Percentiles rank a stretch among this genome's conserved stretches.
Evolutionary conservation across 2,888 invertebrate genomes (phyloP).

Genomic region (Tinea trinotella): DNA sequence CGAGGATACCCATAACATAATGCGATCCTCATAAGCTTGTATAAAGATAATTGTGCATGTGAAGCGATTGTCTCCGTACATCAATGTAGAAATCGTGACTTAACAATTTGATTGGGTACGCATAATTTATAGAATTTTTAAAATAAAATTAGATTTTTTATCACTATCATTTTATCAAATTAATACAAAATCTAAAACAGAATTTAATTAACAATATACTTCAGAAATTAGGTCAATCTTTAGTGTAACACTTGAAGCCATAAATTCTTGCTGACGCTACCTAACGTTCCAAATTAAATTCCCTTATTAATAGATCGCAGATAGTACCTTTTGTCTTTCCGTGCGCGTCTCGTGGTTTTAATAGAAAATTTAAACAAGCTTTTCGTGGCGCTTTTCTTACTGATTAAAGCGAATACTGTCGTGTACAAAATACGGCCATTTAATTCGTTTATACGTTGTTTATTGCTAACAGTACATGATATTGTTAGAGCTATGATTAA

Average conservation of each 20-base stretch:
- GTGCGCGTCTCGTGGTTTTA: constrained; percentile 53
- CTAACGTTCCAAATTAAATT: constrained; percentile 50
- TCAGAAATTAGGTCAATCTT: neutral
- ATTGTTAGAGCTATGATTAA: no score
- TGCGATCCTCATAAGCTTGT: no score
- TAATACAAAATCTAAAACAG: neutral
- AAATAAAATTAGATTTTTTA: no score
- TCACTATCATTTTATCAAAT: no score
- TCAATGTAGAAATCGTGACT: no score
- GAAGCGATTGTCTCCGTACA: no score
- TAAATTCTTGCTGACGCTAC: constrained; percentile 27
- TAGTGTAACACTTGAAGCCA: constrained; percentile 5
- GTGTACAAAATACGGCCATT: constrained; percentile 19
- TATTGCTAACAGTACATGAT: no score
- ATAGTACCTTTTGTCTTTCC: constrained; percentile 58
- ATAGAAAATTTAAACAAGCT: constrained; percentile 64
- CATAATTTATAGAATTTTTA: no score
- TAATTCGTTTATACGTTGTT: no score
- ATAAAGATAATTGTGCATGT: no score
- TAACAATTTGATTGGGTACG: no score
- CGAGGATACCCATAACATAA: no score
- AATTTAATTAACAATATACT: constrained; percentile 2
- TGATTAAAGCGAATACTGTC: constrained; percentile 61
- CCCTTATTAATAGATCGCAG: constrained; percentile 68
- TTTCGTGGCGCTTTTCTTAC: constrained; percentile 36